Conservation (phyloP, 2,797 vertebrate genomes). For the Rhabdomys pumilio region DNA sequence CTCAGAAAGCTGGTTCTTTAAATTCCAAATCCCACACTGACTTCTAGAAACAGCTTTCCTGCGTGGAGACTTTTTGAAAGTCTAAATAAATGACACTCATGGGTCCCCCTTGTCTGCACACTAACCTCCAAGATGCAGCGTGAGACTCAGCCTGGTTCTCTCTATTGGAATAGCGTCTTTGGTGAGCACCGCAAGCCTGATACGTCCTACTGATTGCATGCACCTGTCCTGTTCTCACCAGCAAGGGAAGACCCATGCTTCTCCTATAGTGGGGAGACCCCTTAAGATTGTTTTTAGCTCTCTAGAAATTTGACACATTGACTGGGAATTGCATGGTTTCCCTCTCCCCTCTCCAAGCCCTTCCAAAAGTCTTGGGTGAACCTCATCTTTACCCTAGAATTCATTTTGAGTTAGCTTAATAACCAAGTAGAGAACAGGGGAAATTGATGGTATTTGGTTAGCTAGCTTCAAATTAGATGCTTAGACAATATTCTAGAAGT, state of each 20-base stretch:
- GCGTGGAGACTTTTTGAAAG: slow-evolving; percentile 59
- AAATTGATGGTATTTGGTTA: not conserved
- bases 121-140: slow-evolving; percentile 58
- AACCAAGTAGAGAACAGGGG: not conserved
- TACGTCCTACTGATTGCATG: rapidly evolving
- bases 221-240: rapidly evolving
- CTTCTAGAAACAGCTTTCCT: slow-evolving; percentile 70
- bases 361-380: not conserved
- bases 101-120: slow-evolving; percentile 59
- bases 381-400: not conserved
- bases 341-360: rapidly evolving
- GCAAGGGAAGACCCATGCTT: rapidly evolving
- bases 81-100: slow-evolving; percentile 78
- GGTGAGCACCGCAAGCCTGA: not conserved
- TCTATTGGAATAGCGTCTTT: not conserved
- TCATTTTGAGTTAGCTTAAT: not conserved
- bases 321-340: not conserved
- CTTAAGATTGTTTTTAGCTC: not conserved
- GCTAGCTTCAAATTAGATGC: not conserved
- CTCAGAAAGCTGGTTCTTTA: slow-evolving; percentile 60
- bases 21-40: not conserved
- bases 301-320: rapidly evolving
- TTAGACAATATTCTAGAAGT: not conserved
- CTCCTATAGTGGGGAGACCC: rapidly evolving
- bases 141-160: slow-evolving; percentile 54